Percentiles rank a stretch among this genome's conserved stretches.
Evolutionary conservation across 2,888 invertebrate species (phyloP).

Genomic region (Ptycholaimellus sp.): DNA sequence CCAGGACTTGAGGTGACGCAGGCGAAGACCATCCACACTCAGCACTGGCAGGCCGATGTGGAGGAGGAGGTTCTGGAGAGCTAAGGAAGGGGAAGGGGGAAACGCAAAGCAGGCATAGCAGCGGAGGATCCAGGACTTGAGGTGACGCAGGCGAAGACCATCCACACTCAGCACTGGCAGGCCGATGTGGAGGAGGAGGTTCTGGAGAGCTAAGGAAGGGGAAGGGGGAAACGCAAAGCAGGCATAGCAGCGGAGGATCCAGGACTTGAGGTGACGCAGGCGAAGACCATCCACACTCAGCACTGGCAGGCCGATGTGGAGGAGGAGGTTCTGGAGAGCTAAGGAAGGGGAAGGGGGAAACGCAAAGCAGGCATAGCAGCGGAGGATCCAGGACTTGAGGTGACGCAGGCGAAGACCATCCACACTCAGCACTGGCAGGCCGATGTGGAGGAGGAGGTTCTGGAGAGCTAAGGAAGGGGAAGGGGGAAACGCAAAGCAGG

Average conservation of each 20-base stretch:
- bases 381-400: slow-evolving; percentile 64
- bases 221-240: slow-evolving; percentile 45
- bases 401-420: slow-evolving; percentile 67
- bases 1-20: slow-evolving; percentile 63
- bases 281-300: slow-evolving; percentile 62
- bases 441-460: slow-evolving; percentile 87
- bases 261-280: slow-evolving; percentile 64
- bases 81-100: slow-evolving; percentile 9
- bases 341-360: slow-evolving; percentile 15
- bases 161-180: slow-evolving; percentile 61
- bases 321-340: slow-evolving; percentile 58
- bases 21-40: slow-evolving; percentile 60
- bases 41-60: slow-evolving; percentile 73
- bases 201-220: slow-evolving; percentile 32
- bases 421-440: slow-evolving; percentile 57
- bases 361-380: slow-evolving; percentile 76
- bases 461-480: slow-evolving; percentile 19
- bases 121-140: slow-evolving; percentile 69
- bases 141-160: slow-evolving; percentile 58
- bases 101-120: slow-evolving; percentile 71
- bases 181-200: slow-evolving; percentile 83
- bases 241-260: slow-evolving; percentile 68
- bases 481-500: slow-evolving; percentile 48
- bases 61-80: slow-evolving; percentile 61
- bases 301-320: slow-evolving; percentile 72